Percentiles rank a stretch among this genome's conserved stretches.
Evolutionary conservation across 2,888 invertebrate species (phyloP).

Genomic region (Ophion slaviceki): DNA sequence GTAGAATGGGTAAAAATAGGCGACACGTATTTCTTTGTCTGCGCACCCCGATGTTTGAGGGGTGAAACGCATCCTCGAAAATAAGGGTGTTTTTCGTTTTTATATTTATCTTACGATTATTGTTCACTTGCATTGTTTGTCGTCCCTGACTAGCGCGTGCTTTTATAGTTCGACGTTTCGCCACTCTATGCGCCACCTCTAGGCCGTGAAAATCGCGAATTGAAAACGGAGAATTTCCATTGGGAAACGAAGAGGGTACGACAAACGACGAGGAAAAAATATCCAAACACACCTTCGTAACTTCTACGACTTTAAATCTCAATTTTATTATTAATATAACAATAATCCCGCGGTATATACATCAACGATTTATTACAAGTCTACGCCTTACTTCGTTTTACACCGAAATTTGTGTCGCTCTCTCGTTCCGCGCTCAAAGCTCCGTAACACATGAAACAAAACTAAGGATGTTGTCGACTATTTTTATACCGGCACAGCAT

Average conservation of each 20-base stretch:
- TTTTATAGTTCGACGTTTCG: no score
- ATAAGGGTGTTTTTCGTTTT: no score
- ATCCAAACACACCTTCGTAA: neutral
- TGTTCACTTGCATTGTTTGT: no score
- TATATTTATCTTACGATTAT: no score
- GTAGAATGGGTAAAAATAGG: no score
- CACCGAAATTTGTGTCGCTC: constrained; percentile 50
- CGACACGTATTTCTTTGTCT: no score
- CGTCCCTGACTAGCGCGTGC: no score
- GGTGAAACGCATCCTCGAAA: no score
- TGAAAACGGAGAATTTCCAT: neutral
- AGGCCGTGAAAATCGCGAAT: no score
- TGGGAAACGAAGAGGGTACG: no score
- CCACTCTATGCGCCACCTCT: no score
- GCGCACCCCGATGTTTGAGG: no score
- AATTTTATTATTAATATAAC: constrained; percentile 79
- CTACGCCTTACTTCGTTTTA: constrained; percentile 66
- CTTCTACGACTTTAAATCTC: constrained; percentile 73
- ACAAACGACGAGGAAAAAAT: neutral
- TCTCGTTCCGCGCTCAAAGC: constrained; percentile 58
- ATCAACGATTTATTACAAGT: constrained; percentile 82
- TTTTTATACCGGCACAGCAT: constrained; percentile 49
- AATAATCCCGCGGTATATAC: constrained; percentile 82
- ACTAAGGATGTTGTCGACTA: constrained; percentile 71
- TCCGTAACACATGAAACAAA: constrained; percentile 8